Evolutionary conservation across 2,888 invertebrate genomes (phyloP).

Genomic region (Phrixothrix hirtus): DNA sequence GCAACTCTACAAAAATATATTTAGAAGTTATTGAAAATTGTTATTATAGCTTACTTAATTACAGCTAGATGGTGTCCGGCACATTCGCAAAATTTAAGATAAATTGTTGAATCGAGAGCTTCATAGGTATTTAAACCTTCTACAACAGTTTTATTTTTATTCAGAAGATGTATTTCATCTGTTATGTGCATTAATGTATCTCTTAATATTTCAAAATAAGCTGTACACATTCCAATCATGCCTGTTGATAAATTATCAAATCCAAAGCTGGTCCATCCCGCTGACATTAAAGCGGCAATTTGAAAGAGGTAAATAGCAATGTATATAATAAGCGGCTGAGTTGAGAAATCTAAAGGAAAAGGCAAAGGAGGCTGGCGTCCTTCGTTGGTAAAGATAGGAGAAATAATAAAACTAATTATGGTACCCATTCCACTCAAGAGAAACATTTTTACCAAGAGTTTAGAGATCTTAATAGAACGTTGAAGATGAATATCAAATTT

Average conservation of each 20-base stretch:
- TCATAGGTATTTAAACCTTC: slow-evolving; percentile 3
- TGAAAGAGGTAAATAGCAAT: slow-evolving; percentile 11
- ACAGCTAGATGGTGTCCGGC: slow-evolving; percentile 36
- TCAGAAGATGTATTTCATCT: not conserved
- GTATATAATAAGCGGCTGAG: slow-evolving; percentile 8
- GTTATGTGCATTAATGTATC: slow-evolving; percentile 30
- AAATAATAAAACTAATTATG: slow-evolving; percentile 6
- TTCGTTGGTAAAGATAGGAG: slow-evolving; percentile 7
- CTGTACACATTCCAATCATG: slow-evolving; percentile 38
- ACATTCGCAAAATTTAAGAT: slow-evolving; percentile 28
- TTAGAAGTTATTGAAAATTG: too few species aligned
- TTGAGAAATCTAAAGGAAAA: slow-evolving; percentile 10
- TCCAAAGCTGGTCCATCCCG: slow-evolving; percentile 37
- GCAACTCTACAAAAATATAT: slow-evolving; percentile 36
- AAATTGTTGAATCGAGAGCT: slow-evolving; percentile 8
- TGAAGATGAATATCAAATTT: slow-evolving; percentile 12
- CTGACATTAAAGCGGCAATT: slow-evolving; percentile 27
- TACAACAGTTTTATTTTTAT: not conserved
- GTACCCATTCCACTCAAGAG: slow-evolving; percentile 18
- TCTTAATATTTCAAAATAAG: slow-evolving; percentile 40
- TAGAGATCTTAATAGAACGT: slow-evolving; percentile 8
- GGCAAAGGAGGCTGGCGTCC: slow-evolving; percentile 16
- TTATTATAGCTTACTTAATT: slow-evolving; percentile 37
- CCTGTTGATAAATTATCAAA: slow-evolving; percentile 41
- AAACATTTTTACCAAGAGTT: slow-evolving; percentile 10